Conservation (phyloP, 2,888 invertebrate genomes). For the Hoplodrina blanda region DNA sequence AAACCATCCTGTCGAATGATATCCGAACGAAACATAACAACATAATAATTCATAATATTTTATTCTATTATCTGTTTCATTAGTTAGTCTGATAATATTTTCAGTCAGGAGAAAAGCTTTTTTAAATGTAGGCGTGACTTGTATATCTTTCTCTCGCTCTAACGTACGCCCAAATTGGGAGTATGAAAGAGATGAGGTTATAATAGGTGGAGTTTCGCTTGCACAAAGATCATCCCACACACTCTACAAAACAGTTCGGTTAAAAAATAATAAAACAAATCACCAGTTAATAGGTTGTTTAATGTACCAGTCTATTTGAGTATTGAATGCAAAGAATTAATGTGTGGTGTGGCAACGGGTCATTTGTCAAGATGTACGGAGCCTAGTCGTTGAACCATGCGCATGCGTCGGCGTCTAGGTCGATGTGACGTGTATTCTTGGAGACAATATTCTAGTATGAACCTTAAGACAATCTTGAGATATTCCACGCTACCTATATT, state of each 20-base stretch:
- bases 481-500: not conserved
- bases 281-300: constrained; percentile 74
- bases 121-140: constrained; percentile 64
- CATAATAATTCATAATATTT: constrained; percentile 69
- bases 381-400: constrained; percentile 30
- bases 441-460: constrained; percentile 14
- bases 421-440: constrained; percentile 21
- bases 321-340: constrained; percentile 66
- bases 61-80: constrained; percentile 56
- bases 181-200: constrained; percentile 66
- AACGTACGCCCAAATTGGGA: not conserved
- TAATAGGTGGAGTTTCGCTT: constrained; percentile 75
- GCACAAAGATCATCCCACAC: constrained; percentile 75
- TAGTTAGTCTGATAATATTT: constrained; percentile 52
- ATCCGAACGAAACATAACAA: constrained; percentile 63
- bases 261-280: constrained; percentile 78
- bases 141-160: constrained; percentile 60
- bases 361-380: constrained; percentile 59
- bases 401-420: constrained; percentile 21
- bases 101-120: constrained; percentile 59
- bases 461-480: not conserved
- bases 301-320: constrained; percentile 69
- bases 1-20: constrained; percentile 67
- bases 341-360: constrained; percentile 48
- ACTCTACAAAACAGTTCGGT: constrained; percentile 65